A percentile compares a stretch with the other conserved stretches of the same genome.
These are phyloP conservation scores for Neosilurus mollespiculum DNA, from an alignment of 2,797 vertebrate species.

Conservation along the genomic window DNA sequence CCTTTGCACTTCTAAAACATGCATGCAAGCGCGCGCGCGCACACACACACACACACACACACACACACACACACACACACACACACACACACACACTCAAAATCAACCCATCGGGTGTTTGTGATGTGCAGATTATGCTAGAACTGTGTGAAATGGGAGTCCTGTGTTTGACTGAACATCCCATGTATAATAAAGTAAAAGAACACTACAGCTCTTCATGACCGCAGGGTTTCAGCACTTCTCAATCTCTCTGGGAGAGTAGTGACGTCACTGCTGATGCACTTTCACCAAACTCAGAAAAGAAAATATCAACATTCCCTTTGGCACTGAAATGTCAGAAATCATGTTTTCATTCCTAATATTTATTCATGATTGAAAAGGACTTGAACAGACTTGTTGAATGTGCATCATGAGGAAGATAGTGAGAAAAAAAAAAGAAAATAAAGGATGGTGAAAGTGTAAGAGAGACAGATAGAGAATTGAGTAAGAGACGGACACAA, in stretches of 20 bases:
- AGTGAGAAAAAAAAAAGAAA: no score
- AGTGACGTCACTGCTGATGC: not conserved
- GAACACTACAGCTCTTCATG: not conserved
- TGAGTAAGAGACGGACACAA: not conserved
- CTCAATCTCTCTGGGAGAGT: not conserved
- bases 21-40: conserved; percentile 27
- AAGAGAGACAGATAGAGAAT: not conserved
- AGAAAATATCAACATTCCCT: not conserved
- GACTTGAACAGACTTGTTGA: not conserved
- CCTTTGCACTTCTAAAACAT: conserved; percentile 61
- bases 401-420: not conserved
- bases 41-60: not conserved
- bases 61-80: no score
- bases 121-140: not conserved
- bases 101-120: not conserved
- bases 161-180: not conserved
- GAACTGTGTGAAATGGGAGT: not conserved
- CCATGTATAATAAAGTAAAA: no score
- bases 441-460: not conserved
- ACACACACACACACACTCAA: not conserved
- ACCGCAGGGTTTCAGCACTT: not conserved
- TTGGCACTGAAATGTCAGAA: not conserved
- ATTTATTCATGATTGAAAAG: not conserved
- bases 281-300: not conserved
- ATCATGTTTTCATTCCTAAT: not conserved